Percentiles rank a stretch among this genome's conserved stretches.
Evolutionary conservation across 2,888 invertebrate genomes (phyloP).

Genomic region (Bruchidius siliquastri): DNA sequence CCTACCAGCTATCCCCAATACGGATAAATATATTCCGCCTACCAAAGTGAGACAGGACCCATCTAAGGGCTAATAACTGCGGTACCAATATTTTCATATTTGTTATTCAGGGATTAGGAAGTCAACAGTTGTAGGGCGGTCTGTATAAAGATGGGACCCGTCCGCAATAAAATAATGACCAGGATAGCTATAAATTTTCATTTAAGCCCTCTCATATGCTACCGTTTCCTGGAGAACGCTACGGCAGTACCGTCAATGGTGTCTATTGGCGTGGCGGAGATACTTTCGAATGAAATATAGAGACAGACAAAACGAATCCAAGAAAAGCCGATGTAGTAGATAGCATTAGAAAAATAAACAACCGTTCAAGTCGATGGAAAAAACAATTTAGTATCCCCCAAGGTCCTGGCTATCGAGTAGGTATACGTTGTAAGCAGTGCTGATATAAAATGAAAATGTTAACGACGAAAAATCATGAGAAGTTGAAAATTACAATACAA

Average conservation of each 20-base stretch:
- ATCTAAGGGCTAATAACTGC: not conserved
- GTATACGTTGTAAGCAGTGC: too few species aligned
- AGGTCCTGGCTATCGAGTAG: too few species aligned
- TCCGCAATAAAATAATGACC: not conserved
- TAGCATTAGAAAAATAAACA: too few species aligned
- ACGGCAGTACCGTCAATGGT: not conserved
- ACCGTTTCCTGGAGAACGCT: not conserved
- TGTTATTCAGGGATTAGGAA: constrained; percentile 6
- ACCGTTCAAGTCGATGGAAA: too few species aligned
- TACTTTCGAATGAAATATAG: not conserved
- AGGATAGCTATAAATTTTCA: not conserved
- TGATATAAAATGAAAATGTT: too few species aligned
- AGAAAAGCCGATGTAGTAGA: too few species aligned
- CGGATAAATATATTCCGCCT: not conserved
- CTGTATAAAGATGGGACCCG: constrained; percentile 2
- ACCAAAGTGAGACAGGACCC: not conserved
- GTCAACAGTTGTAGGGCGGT: constrained; percentile 8
- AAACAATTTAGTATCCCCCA: too few species aligned
- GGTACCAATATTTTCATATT: constrained; percentile 9
- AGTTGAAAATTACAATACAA: too few species aligned
- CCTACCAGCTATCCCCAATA: not conserved
- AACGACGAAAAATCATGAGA: too few species aligned
- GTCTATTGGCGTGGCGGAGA: not conserved
- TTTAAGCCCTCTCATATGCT: not conserved
- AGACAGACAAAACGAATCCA: too few species aligned